Evolutionary conservation across 2,888 invertebrate genomes (phyloP).

Genomic region (Drosophila tanythrix): DNA sequence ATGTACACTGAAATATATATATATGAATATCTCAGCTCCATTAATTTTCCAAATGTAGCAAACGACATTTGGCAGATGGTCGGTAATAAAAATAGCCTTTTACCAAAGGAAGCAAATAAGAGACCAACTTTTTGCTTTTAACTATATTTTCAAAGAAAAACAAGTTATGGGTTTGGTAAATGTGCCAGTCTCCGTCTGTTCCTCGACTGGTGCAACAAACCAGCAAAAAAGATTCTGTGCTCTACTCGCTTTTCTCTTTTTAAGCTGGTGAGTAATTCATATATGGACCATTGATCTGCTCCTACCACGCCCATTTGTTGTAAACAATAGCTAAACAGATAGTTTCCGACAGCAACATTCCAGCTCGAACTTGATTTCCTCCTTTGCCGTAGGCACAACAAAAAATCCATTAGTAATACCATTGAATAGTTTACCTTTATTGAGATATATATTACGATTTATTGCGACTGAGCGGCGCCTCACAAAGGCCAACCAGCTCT

Average conservation of each 20-base stretch:
- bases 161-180: background rate
- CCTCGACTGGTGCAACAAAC: background rate
- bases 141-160: background rate
- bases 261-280: background rate
- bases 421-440: conserved; percentile 1
- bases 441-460: conserved; percentile 21
- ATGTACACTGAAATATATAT: background rate
- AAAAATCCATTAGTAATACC: background rate
- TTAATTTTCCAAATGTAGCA: background rate
- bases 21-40: background rate
- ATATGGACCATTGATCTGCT: background rate
- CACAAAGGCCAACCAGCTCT: conserved; percentile 37
- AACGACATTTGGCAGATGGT: background rate
- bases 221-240: background rate
- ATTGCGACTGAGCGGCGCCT: conserved; percentile 38
- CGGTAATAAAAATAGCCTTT: background rate
- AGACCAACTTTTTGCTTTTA: background rate
- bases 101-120: background rate
- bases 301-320: background rate
- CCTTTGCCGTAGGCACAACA: too few species aligned
- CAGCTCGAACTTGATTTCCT: background rate
- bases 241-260: background rate
- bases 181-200: background rate
- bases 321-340: background rate
- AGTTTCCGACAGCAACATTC: background rate